A percentile compares a stretch with the other conserved stretches of the same genome.
Conservation (phyloP, 1,140 invertebrate genomes). For the Phocides pigmalion region DNA sequence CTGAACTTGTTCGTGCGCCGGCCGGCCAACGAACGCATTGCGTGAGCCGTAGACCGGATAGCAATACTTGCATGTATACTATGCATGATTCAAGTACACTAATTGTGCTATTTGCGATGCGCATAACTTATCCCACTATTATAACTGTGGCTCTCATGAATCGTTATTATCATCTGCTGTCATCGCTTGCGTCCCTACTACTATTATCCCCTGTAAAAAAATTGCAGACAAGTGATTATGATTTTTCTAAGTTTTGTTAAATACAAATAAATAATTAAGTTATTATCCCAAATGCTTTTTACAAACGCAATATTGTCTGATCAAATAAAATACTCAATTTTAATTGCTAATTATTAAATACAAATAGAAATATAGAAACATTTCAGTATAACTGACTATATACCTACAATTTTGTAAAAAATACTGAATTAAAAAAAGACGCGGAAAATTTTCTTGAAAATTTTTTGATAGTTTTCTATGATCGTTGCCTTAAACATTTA, state of each 20-base stretch:
- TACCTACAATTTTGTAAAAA: no score
- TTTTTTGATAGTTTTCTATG: no score
- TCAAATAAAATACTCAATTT: no score
- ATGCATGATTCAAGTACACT: constrained; percentile 29
- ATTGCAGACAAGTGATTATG: neutral
- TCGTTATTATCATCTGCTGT: constrained; percentile 19
- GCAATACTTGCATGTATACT: constrained; percentile 3
- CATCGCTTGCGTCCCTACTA: neutral
- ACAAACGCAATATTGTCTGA: no score
- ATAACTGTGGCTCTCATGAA: constrained; percentile 29
- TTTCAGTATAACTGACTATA: no score
- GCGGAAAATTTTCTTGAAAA: no score
- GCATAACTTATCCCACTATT: constrained; percentile 31
- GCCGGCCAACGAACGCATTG: constrained; percentile 24
- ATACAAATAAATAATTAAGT: no score
- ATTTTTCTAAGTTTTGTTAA: neutral
- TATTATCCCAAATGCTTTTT: no score
- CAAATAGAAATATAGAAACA: no score
- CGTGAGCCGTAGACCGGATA: constrained; percentile 22
- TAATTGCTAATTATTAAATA: no score
- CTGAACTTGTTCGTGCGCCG: constrained; percentile 19
- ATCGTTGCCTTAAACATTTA: no score
- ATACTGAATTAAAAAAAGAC: no score
- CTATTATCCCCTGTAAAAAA: constrained; percentile 6
- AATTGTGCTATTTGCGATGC: constrained; percentile 32